Conservation (phyloP, 2,888 invertebrate species). For the Agrochola lota region DNA sequence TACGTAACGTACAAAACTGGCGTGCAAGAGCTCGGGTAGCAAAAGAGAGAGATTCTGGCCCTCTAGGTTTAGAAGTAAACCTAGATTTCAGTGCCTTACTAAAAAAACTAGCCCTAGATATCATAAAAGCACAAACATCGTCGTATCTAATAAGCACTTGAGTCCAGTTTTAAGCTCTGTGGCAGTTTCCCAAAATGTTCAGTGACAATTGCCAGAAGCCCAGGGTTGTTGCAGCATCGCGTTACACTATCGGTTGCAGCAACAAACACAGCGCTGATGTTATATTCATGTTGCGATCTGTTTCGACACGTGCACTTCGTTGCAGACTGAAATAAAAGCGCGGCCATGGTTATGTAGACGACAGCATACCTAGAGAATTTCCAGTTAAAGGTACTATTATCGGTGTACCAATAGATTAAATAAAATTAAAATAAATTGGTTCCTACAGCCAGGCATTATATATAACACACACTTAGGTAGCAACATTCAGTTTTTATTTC, state of each 20-base stretch:
- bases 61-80: neutral
- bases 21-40: too few species aligned
- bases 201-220: conserved; percentile 38
- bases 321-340: conserved; percentile 12
- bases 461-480: neutral
- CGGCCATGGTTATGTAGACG: neutral
- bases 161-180: conserved; percentile 16
- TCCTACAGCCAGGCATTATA: neutral
- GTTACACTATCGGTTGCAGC: conserved; percentile 42
- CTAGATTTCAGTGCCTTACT: neutral
- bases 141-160: conserved; percentile 19
- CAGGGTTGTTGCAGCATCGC: conserved; percentile 15
- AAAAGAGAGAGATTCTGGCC: too few species aligned
- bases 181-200: conserved; percentile 45
- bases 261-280: conserved; percentile 45
- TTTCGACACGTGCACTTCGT: conserved; percentile 34
- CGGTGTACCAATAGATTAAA: neutral
- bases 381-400: neutral
- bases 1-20: too few species aligned
- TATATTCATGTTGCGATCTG: conserved; percentile 53
- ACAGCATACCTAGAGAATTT: neutral
- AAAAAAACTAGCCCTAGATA: neutral
- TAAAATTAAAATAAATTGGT: neutral
- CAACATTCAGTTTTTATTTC: too few species aligned
- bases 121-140: neutral